Evolutionary conservation across 2,888 invertebrate species (phyloP), one percentile per base, ranked within the genome.

Genomic region (Chrysolina haemoptera): DNA sequence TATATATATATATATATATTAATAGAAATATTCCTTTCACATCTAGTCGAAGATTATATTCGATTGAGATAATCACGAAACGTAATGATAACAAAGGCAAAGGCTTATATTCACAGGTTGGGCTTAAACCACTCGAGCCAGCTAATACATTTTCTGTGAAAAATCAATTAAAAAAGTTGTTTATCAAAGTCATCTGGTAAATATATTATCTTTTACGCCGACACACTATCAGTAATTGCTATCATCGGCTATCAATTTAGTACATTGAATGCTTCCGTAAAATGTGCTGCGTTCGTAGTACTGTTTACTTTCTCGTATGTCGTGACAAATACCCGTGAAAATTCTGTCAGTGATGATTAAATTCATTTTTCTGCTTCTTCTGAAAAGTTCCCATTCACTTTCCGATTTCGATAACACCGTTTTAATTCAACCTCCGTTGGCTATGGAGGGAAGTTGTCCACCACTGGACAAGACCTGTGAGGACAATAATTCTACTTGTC

Each of bases 141-240:
- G 50, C 62, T 71, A 66, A 70, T 75, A 71, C 59, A 69, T 69
- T 65, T 69, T 74, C 68, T 71, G 46, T 74, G 71, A 75, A 73
- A 75, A 75, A 70, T 71, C 69, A 76, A 76, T 76, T 71, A 76
- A 76, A 77, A 76, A 74, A 68, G 73, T 76, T 74, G 70, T 73
- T 73, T 76, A 73, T 67, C 74, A 73, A 78, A 78, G 73, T 77
- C 80, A 78, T 81, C 78, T 76, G 78, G 76, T 74, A 76, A 79
- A 74, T 80, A 78, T 76, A 79, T 80, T 81, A 81, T 81, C 79
- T 76, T 80, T 77, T 75, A 75, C 78, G 77, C 79, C 80, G 85
- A 83, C 83, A 85, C 84, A 82, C 81, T 85, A 85, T 85, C 85
- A 85, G 85, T 85, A 85, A 84, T 85, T 83, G 83, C 83, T 84